Base-by-base conservation (phyloP, 2,888 invertebrate genomes). In the Ecliptopera silaceata region DNA sequence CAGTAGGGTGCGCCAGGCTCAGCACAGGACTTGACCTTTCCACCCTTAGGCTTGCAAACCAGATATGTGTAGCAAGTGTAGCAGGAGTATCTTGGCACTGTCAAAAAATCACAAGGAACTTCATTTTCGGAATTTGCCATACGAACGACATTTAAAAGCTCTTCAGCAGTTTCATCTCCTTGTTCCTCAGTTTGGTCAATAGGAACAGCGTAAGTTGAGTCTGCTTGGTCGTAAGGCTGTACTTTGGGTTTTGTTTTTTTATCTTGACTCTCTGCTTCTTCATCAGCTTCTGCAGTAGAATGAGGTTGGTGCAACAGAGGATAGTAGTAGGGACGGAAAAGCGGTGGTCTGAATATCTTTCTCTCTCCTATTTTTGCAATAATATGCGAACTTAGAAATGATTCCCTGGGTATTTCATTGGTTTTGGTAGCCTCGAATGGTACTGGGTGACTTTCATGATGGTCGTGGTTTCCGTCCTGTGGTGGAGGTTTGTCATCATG, bases 51-150 rank as follows among this genome's bases (percentile, higher is more conserved):
- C 11, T 61, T 61, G 31, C 61, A 58, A 4, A 39, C 53, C 31
- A 62, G 26, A 31, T 56, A 59, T 18, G 38, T 56, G 8, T 55
- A 58, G 20, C 61, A 62, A 34, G 49, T 36, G 12, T 59, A 56
- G 38, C 58, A 61, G 1, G 58, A 58, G 38, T 43, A 61, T 11
- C 22, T 55, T 4, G 56, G 61, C n/a, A 45, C 22, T 11, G 13
- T 46, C n/a, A 58, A 17, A 32, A 42, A 52, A 46, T 58, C 49
- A 15, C 58, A 53, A 1, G 20, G 29, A 1, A 59, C 32, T 15
- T 47, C n/a, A 12, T 47, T n/a, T n/a, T n/a, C 36, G n/a, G 41
- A 41, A 22, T 52, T 42, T 10, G 15, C 20, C 29, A 49, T 12
- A 17, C 48, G 39, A 13, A 8, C 10, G 6, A 29, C 47, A 41